A percentile compares a stretch with the other conserved stretches of the same genome.
Evolutionary conservation across 2,888 invertebrate species (phyloP).

Genomic region (Euplexia lucipara): DNA sequence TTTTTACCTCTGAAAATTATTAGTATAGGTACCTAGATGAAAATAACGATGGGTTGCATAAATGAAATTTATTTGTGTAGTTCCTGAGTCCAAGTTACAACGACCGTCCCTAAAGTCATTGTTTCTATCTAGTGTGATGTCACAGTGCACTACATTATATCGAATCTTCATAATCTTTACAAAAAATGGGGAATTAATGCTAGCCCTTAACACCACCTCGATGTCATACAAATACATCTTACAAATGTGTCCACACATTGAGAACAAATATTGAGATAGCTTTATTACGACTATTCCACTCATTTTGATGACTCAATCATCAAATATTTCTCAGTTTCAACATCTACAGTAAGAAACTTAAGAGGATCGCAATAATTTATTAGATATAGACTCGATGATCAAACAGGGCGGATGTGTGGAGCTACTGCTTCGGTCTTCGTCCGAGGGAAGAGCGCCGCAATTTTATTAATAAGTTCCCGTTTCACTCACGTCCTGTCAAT

Average conservation of each 20-base stretch:
- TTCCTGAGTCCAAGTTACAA: slow-evolving; percentile 3
- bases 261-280: slow-evolving; percentile 39
- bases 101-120: neutral
- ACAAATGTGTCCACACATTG: slow-evolving; percentile 11
- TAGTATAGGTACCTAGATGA: too few relatives aligned
- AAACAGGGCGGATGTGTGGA: slow-evolving; percentile 82
- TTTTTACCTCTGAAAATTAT: too few relatives aligned
- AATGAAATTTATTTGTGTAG: slow-evolving; percentile 12
- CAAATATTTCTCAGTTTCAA: slow-evolving; percentile 41
- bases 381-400: slow-evolving; percentile 80
- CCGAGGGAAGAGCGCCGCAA: slow-evolving; percentile 85
- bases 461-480: slow-evolving; percentile 90
- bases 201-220: neutral
- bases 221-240: slow-evolving; percentile 10
- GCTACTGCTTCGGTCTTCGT: slow-evolving; percentile 78
- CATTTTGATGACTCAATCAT: slow-evolving; percentile 34
- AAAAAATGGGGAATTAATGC: neutral
- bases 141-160: neutral
- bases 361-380: slow-evolving; percentile 72
- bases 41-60: slow-evolving; percentile 15
- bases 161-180: too few relatives aligned
- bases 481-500: slow-evolving; percentile 86
- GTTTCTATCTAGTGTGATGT: neutral
- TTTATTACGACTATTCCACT: slow-evolving; percentile 33
- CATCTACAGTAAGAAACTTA: slow-evolving; percentile 49